A percentile compares a stretch with the other conserved stretches of the same genome.
Evolutionary conservation across 2,888 invertebrate species (phyloP).

Genomic region (Falcaria lacertinaria): DNA sequence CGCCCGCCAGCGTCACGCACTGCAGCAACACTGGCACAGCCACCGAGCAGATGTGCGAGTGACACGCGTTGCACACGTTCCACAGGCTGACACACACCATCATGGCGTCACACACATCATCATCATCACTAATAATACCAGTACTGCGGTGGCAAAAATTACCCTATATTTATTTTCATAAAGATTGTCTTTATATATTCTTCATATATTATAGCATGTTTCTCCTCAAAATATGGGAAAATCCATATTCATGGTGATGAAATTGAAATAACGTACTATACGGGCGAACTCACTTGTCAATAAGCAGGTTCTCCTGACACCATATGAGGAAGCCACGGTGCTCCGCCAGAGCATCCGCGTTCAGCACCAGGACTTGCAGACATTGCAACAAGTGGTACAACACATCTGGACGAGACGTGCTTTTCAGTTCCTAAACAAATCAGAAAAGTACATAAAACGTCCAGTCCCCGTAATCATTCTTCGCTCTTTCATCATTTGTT

Average conservation of each 20-base stretch:
- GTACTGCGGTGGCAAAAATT: no score
- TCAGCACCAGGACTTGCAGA: constrained; percentile 92
- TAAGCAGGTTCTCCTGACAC: constrained; percentile 96
- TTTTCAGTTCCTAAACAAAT: constrained; percentile 87
- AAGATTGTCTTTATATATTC: no score
- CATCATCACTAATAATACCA: no score
- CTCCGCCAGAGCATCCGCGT: constrained; percentile 95
- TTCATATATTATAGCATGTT: no score
- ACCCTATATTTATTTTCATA: no score
- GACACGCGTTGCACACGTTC: constrained; percentile 94
- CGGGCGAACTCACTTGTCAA: constrained; percentile 96
- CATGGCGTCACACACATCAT: neutral
- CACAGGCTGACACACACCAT: constrained; percentile 83
- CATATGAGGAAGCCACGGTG: constrained; percentile 96
- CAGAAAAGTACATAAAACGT: no score
- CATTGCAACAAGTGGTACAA: constrained; percentile 95
- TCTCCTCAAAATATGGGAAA: no score
- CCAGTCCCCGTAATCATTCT: neutral
- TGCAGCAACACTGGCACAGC: constrained; percentile 95
- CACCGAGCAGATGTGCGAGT: constrained; percentile 96
- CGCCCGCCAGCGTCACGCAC: constrained; percentile 95
- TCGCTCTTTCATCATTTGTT: no score
- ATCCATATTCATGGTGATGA: no score
- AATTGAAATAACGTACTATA: no score
- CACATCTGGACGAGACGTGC: constrained; percentile 93